phyloP scores from a whole-genome alignment of 1,140 invertebrate species.

The Pseudobourletiella spinata region DNA sequence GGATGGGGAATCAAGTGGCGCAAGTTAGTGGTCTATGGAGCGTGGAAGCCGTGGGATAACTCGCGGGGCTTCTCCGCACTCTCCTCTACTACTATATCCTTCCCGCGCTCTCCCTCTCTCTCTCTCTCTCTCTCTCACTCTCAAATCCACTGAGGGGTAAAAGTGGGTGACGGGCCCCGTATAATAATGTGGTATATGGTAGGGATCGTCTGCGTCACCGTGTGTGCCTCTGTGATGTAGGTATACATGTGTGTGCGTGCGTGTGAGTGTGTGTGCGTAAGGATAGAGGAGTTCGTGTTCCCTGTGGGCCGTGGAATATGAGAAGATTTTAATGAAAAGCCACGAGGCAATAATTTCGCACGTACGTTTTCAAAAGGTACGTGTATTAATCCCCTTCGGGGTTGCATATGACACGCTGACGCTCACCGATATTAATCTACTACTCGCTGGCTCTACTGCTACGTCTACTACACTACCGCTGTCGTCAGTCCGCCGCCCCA shows the following conservation, averaged over 20 bases:
- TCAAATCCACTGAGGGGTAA: neutral
- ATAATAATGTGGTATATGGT: no score
- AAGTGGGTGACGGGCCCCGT: conserved; percentile 11
- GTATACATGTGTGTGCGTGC: no score
- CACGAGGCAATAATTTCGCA: conserved; percentile 34
- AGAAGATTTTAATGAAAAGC: conserved; percentile 33
- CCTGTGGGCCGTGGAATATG: no score
- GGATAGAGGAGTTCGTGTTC: no score
- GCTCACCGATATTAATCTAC: conserved; percentile 29
- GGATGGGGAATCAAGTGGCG: conserved; percentile 23
- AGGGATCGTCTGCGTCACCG: no score
- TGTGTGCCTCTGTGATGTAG: no score
- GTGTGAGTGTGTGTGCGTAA: no score
- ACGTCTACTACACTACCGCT: neutral
- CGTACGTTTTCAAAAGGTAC: conserved; percentile 32
- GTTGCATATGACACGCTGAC: conserved; percentile 30
- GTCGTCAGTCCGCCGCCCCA: neutral
- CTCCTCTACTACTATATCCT: neutral
- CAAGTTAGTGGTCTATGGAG: conserved; percentile 23
- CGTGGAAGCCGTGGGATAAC: conserved; percentile 5
- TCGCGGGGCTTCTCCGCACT: neutral
- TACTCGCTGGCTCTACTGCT: neutral
- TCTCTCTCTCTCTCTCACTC: neutral
- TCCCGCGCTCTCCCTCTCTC: no score
- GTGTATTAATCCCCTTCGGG: conserved; percentile 31